Evolutionary conservation across 2,888 invertebrate species (phyloP).

Genomic region (Trachelus stipa): DNA sequence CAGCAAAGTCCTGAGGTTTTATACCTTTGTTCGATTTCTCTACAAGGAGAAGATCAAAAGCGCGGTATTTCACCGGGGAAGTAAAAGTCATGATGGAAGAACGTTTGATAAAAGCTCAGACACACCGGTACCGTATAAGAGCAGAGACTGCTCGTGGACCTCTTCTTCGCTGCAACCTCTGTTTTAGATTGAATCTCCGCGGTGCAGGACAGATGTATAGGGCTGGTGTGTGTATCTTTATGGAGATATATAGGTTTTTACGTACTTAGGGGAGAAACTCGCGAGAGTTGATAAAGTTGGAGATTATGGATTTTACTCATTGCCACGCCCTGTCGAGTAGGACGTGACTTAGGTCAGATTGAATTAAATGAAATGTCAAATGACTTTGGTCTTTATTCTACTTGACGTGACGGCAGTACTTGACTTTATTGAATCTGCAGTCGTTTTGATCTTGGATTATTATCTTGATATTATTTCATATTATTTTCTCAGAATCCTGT

Average conservation of each 20-base stretch:
- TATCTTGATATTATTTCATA: background rate
- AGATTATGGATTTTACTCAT: background rate
- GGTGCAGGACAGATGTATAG: background rate
- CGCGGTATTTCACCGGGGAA: background rate
- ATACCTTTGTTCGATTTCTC: background rate
- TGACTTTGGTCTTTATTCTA: background rate
- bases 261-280: background rate
- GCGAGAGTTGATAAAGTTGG: background rate
- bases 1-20: background rate
- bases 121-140: background rate
- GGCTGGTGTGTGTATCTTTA: background rate
- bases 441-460: background rate
- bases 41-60: background rate
- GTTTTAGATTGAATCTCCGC: background rate
- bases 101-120: background rate
- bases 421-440: background rate
- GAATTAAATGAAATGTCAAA: background rate
- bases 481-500: background rate
- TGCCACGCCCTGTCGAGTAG: background rate
- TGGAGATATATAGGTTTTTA: background rate
- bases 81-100: background rate
- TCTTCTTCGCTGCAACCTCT: background rate
- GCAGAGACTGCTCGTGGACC: background rate
- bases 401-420: background rate
- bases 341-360: background rate